Evolutionary conservation across 2,888 invertebrate genomes (phyloP).

Genomic region (Gastracanthus pulcherrimus): DNA sequence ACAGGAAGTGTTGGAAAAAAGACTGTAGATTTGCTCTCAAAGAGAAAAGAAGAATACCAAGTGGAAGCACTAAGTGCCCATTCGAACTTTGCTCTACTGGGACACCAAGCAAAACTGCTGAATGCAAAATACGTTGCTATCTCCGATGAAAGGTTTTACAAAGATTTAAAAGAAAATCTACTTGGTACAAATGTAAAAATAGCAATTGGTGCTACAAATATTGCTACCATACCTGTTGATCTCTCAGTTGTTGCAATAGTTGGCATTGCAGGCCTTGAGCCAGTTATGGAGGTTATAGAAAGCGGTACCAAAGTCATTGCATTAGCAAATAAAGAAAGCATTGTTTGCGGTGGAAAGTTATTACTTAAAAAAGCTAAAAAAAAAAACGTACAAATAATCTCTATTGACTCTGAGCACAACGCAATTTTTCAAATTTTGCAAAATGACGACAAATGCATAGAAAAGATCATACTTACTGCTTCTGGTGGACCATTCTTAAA

Average conservation of each 20-base stretch:
- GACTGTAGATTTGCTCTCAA: slow-evolving; percentile 50
- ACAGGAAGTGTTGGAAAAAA: slow-evolving; percentile 51
- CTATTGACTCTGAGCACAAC: slow-evolving; percentile 54
- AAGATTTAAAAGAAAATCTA: slow-evolving; percentile 50
- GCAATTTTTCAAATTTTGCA: slow-evolving; percentile 55
- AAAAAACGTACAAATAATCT: slow-evolving; percentile 53
- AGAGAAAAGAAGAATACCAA: slow-evolving; percentile 49
- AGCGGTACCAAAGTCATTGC: slow-evolving; percentile 53
- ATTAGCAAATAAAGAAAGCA: slow-evolving; percentile 54
- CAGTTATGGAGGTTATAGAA: slow-evolving; percentile 48
- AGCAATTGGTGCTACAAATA: too few relatives aligned
- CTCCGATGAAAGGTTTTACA: slow-evolving; percentile 51
- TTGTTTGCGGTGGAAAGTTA: slow-evolving; percentile 54
- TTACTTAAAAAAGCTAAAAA: slow-evolving; percentile 51
- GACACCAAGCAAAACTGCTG: slow-evolving; percentile 46
- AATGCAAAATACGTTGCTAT: slow-evolving; percentile 48
- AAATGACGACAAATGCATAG: slow-evolving; percentile 51
- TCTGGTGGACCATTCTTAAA: slow-evolving; percentile 56
- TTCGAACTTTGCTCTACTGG: slow-evolving; percentile 46
- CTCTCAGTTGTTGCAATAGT: slow-evolving; percentile 51
- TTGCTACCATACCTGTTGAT: slow-evolving; percentile 29
- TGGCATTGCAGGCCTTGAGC: slow-evolving; percentile 54
- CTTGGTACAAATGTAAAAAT: slow-evolving; percentile 6
- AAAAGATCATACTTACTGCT: slow-evolving; percentile 55
- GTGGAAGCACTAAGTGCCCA: slow-evolving; percentile 51